These are phyloP conservation scores for Tigriopus japonicus DNA, from an alignment of 1,140 invertebrate genomes.

Conservation along the genomic window DNA sequence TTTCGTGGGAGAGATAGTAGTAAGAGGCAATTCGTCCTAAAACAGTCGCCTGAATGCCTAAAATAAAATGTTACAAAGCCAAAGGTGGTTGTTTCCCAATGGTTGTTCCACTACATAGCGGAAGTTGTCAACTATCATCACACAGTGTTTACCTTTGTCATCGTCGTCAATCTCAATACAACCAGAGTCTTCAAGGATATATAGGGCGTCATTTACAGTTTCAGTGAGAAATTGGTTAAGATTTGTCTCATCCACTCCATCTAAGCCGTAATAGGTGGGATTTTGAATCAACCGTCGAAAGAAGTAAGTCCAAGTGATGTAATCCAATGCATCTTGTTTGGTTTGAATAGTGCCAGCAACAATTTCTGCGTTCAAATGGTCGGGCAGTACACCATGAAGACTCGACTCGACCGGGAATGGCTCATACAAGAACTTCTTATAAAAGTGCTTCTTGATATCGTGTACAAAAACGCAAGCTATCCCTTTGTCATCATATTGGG, in stretches of 20 bases:
- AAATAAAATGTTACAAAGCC: too few relatives aligned
- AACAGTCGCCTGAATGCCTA: constrained; percentile 48
- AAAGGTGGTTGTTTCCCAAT: too few relatives aligned
- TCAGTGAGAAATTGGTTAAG: constrained; percentile 35
- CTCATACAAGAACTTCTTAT: constrained; percentile 96
- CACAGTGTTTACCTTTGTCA: not conserved
- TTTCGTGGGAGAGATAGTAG: constrained; percentile 89
- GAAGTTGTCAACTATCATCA: too few relatives aligned
- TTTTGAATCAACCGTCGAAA: constrained; percentile 82
- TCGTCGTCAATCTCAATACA: constrained; percentile 4
- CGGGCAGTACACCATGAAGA: constrained; percentile 67
- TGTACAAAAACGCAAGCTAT: constrained; percentile 93
- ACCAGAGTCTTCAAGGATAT: not conserved
- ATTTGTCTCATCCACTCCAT: constrained; percentile 46
- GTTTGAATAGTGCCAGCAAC: constrained; percentile 73
- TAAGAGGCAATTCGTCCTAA: constrained; percentile 84
- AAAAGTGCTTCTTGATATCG: constrained; percentile 96
- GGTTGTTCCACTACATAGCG: too few relatives aligned
- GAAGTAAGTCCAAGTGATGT: constrained; percentile 97
- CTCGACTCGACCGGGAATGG: constrained; percentile 98
- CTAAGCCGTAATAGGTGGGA: constrained; percentile 75
- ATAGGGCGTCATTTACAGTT: not conserved
- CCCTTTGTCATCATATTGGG: constrained; percentile 84
- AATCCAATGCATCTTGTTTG: constrained; percentile 87
- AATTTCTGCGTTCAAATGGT: constrained; percentile 96